A percentile compares a stretch with the other conserved stretches of the same genome.
Evolutionary conservation across 2,888 invertebrate species (phyloP).

Genomic region (Calameuta filiformis): DNA sequence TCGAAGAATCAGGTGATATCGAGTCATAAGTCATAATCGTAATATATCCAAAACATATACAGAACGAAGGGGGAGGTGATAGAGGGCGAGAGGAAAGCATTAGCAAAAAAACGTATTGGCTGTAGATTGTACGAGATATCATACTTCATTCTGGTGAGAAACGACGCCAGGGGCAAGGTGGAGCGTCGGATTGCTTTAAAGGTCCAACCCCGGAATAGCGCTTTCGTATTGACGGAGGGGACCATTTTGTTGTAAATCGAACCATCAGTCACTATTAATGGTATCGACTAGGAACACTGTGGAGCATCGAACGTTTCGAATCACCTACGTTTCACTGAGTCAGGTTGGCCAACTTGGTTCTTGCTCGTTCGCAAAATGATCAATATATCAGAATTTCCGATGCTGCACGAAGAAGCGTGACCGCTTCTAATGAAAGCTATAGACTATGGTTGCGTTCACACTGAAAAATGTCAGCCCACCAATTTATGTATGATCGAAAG

Average conservation of each 20-base stretch:
- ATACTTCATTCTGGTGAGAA: neutral
- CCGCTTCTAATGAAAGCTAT: neutral
- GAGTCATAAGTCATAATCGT: neutral
- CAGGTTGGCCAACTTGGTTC: neutral
- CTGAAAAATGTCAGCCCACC: neutral
- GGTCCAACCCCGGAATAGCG: constrained; percentile 22
- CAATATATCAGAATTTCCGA: neutral
- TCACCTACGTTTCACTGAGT: neutral
- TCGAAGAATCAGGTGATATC: neutral
- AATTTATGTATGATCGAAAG: neutral
- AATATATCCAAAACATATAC: neutral
- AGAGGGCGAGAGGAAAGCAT: neutral
- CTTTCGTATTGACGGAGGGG: constrained; percentile 18
- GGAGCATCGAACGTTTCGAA: neutral
- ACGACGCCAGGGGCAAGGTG: neutral
- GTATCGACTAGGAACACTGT: neutral
- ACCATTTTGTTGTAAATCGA: constrained; percentile 26
- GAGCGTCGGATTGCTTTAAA: constrained; percentile 12
- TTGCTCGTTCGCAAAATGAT: neutral
- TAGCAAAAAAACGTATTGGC: neutral
- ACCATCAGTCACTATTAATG: constrained; percentile 29
- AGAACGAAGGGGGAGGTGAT: neutral
- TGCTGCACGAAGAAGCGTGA: neutral
- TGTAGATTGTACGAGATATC: neutral
- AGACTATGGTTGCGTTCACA: neutral